A percentile compares a stretch with the other conserved stretches of the same genome.
Conservation (phyloP, 2,797 vertebrate species). For the Sorex maritimensis region DNA sequence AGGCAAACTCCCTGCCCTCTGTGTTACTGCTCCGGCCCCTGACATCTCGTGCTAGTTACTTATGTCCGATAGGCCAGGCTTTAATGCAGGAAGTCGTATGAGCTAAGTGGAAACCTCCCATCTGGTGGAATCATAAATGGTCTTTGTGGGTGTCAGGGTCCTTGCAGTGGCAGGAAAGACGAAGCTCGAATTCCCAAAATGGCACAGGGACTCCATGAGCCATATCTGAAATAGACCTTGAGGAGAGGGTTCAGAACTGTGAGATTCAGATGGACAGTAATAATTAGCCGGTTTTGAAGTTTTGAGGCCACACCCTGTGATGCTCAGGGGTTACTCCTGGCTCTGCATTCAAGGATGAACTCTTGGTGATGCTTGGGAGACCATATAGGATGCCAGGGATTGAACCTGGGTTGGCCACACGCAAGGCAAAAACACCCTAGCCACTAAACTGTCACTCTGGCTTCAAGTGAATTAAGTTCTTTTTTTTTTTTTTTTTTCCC, state of each 20-base stretch:
- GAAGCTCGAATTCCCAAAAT: neutral
- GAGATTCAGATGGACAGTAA: neutral
- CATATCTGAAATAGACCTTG: neutral
- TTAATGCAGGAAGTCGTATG: neutral
- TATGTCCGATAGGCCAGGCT: too few relatives aligned
- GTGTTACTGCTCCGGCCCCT: neutral
- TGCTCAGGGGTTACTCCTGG: too few relatives aligned
- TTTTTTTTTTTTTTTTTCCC: too few relatives aligned
- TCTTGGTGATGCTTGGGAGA: too few relatives aligned
- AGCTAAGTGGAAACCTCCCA: neutral
- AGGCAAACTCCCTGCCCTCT: too few relatives aligned
- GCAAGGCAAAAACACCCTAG: too few relatives aligned
- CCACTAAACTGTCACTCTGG: too few relatives aligned
- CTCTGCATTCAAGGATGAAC: too few relatives aligned
- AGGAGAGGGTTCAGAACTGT: neutral
- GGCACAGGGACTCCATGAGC: neutral
- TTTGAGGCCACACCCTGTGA: too few relatives aligned
- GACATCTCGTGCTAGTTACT: neutral
- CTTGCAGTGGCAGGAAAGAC: neutral
- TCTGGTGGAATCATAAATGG: neutral
- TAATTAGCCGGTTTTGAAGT: neutral
- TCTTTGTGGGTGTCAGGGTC: neutral
- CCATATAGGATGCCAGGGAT: too few relatives aligned
- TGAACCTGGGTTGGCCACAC: too few relatives aligned
- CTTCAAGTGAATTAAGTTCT: neutral